Conservation (phyloP, 2,888 invertebrate species). For the Saturnia pavonia region DNA sequence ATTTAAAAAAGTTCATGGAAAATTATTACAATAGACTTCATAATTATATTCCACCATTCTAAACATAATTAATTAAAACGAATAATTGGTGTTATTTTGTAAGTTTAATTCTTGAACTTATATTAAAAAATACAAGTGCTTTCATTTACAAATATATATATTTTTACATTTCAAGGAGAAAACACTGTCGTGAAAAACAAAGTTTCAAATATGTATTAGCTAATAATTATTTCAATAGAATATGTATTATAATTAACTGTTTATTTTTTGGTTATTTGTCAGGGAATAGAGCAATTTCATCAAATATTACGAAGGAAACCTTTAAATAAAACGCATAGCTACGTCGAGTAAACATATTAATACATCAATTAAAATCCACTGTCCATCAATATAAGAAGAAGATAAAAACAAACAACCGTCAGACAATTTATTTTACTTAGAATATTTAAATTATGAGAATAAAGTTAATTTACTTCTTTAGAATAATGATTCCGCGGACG, state of each 20-base stretch:
- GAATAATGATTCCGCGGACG: constrained; percentile 73
- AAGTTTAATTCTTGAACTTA: no score
- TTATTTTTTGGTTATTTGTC: constrained; percentile 17
- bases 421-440: constrained; percentile 40
- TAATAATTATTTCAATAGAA: not conserved
- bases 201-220: not conserved
- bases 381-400: constrained; percentile 45
- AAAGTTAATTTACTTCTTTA: constrained; percentile 79
- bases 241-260: constrained; percentile 38
- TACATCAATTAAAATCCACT: constrained; percentile 65
- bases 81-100: no score
- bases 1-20: no score
- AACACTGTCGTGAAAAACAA: no score
- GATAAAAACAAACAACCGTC: constrained; percentile 29
- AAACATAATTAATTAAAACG: no score
- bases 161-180: no score
- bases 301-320: not conserved
- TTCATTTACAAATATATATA: not conserved
- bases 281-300: constrained; percentile 1
- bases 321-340: constrained; percentile 66
- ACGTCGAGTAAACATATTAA: constrained; percentile 67
- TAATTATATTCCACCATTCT: no score
- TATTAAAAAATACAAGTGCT: not conserved
- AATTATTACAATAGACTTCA: no score
- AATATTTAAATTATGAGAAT: constrained; percentile 80